These are phyloP conservation scores for Lochmaea crataegi DNA, from an alignment of 2,888 invertebrate species.

Conservation along the genomic window DNA sequence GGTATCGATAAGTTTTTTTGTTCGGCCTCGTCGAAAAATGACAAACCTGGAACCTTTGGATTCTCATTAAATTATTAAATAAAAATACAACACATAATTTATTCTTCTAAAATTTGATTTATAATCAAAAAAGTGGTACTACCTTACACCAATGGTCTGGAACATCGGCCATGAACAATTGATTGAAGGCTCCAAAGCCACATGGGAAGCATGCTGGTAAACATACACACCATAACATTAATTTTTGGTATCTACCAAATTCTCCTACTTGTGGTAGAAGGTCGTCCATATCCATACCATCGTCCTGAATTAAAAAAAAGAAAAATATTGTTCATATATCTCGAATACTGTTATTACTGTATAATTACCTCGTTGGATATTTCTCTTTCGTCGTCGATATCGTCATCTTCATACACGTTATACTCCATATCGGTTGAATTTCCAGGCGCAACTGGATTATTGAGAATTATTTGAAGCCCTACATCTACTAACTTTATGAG, in stretches of 20 bases:
- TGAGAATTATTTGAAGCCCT: slow-evolving; percentile 25
- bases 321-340: neutral
- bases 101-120: too few species aligned
- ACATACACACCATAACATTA: slow-evolving; percentile 86
- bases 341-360: too few species aligned
- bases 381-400: slow-evolving; percentile 12
- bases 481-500: slow-evolving; percentile 12
- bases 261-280: slow-evolving; percentile 87
- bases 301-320: slow-evolving; percentile 65
- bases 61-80: slow-evolving; percentile 9
- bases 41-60: slow-evolving; percentile 75
- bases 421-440: slow-evolving; percentile 16
- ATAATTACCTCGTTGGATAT: slow-evolving; percentile 6
- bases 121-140: too few species aligned
- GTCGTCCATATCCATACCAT: slow-evolving; percentile 83
- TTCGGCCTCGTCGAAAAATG: slow-evolving; percentile 69
- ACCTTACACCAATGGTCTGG: slow-evolving; percentile 89
- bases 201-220: slow-evolving; percentile 91
- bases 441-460: slow-evolving; percentile 21
- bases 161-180: slow-evolving; percentile 90
- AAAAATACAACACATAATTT: neutral
- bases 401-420: slow-evolving; percentile 22
- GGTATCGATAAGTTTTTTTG: slow-evolving; percentile 77
- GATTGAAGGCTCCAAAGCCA: slow-evolving; percentile 93
- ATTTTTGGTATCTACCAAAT: slow-evolving; percentile 89